Evolutionary conservation across 2,888 invertebrate genomes (phyloP).

Genomic region (Scaptodrosophila latifasciaeformis): DNA sequence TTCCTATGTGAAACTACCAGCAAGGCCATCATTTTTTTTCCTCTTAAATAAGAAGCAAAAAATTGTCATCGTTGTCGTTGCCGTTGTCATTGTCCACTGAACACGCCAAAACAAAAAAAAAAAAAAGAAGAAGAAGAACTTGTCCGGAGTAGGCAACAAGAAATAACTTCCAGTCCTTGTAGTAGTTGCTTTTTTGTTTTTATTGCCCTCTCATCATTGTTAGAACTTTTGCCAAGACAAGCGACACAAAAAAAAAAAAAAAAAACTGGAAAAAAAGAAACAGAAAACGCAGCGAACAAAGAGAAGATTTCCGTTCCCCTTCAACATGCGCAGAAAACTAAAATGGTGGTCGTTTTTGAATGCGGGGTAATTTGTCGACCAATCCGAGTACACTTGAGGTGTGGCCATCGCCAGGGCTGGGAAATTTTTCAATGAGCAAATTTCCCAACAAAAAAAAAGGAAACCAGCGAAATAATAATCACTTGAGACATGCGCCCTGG

Average conservation of each 20-base stretch:
- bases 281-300: not conserved
- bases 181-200: too few relatives aligned
- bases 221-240: conserved; percentile 30
- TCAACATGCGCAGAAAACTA: conserved; percentile 54
- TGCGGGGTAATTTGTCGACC: conserved; percentile 58
- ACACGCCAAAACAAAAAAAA: conserved; percentile 26
- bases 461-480: conserved; percentile 53
- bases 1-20: too few relatives aligned
- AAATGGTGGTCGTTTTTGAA: conserved; percentile 58
- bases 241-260: conserved; percentile 1
- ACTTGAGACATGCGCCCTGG: conserved; percentile 65
- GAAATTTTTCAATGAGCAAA: conserved; percentile 67
- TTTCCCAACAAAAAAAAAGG: conserved; percentile 53
- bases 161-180: not conserved
- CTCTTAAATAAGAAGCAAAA: conserved; percentile 11
- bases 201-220: too few relatives aligned
- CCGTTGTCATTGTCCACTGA: conserved; percentile 26
- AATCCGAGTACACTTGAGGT: conserved; percentile 63
- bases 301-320: conserved; percentile 46
- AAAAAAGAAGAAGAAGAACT: conserved; percentile 27
- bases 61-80: conserved; percentile 26
- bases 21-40: conserved; percentile 51
- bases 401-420: conserved; percentile 51
- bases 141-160: conserved; percentile 4
- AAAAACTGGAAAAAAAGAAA: not conserved